Percentiles rank a stretch among this genome's conserved stretches.
Conservation (phyloP, 2,113 vertebrate genomes). For the Cheirogaleus medius region DNA sequence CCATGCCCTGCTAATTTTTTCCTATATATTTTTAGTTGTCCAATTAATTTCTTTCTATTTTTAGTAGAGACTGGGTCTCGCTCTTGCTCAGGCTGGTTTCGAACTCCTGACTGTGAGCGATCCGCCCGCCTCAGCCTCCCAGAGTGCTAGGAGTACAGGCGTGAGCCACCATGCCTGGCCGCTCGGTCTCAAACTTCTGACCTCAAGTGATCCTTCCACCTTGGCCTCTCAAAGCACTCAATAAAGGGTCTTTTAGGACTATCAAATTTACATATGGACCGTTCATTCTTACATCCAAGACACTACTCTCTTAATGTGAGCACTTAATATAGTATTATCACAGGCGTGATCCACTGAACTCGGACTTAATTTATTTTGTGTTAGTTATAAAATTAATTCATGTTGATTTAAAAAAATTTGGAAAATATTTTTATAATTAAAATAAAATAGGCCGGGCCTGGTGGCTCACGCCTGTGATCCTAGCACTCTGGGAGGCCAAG, state of each 20-base stretch:
- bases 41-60: too few relatives aligned
- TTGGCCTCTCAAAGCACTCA: too few relatives aligned
- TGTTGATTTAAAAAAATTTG: background rate
- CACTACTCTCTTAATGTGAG: background rate
- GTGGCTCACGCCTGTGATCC: too few relatives aligned
- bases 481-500: too few relatives aligned
- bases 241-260: background rate
- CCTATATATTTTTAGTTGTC: too few relatives aligned
- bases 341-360: too few relatives aligned
- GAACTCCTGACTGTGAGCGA: background rate
- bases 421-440: slow-evolving; percentile 24
- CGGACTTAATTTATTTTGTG: background rate
- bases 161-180: too few relatives aligned
- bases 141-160: too few relatives aligned
- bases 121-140: too few relatives aligned
- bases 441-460: background rate
- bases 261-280: background rate
- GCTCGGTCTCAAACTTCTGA: background rate
- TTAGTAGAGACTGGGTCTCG: background rate
- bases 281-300: background rate
- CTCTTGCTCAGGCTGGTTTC: background rate
- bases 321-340: background rate
- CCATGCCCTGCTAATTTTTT: background rate
- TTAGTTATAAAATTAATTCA: slow-evolving; percentile 38
- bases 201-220: background rate